Evolutionary conservation across 2,888 invertebrate genomes (phyloP).

Genomic region (Stomorhina lunata): DNA sequence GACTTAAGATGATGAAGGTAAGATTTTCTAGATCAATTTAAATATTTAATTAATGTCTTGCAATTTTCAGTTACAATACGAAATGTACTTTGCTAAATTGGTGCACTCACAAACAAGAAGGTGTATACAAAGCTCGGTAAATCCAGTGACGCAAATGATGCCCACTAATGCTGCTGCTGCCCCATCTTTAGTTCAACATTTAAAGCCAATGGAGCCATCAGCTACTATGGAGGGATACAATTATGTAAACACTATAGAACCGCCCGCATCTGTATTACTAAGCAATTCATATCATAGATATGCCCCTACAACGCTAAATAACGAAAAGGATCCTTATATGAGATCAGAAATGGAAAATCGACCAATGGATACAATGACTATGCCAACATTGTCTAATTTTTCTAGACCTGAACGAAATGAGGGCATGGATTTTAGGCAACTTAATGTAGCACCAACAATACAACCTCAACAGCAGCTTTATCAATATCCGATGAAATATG

Average conservation of each 20-base stretch:
- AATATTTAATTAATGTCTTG: not conserved
- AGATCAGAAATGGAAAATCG: not conserved
- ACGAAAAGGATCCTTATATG: not conserved
- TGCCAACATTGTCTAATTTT: constrained; percentile 44
- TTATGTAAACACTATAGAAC: not conserved
- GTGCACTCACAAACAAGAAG: constrained; percentile 77
- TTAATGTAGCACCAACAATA: not conserved
- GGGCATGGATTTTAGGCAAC: constrained; percentile 10
- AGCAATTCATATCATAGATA: not conserved
- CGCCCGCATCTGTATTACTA: not conserved
- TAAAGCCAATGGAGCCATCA: not conserved
- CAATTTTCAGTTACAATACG: constrained; percentile 76
- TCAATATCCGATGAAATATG: not conserved
- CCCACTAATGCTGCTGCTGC: constrained; percentile 20
- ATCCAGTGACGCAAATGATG: constrained; percentile 45
- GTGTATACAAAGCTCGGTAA: constrained; percentile 72
- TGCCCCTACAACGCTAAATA: not conserved
- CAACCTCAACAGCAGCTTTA: not conserved
- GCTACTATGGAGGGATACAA: constrained; percentile 11
- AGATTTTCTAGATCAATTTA: constrained; percentile 51
- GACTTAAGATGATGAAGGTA: constrained; percentile 82
- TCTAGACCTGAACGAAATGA: not conserved
- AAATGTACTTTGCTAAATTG: constrained; percentile 79
- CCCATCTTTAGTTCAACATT: constrained; percentile 3
- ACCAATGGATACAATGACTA: constrained; percentile 57